Percentiles rank a stretch among this genome's conserved stretches.
Evolutionary conservation across 2,797 vertebrate species (phyloP).

Genomic region (Sciaenops ocellatus): DNA sequence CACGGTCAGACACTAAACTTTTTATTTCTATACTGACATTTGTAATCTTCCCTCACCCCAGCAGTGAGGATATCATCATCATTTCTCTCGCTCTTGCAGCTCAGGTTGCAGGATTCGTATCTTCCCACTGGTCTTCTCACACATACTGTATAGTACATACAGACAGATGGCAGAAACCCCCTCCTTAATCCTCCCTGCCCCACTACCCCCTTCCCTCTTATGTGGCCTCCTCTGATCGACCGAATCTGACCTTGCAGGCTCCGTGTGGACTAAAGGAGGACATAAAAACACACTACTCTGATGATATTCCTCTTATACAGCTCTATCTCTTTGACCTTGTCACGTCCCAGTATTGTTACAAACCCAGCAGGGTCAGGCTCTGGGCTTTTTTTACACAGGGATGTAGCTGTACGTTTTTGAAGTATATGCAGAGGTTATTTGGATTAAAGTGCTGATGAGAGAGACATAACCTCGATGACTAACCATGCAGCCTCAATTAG

Average conservation of each 20-base stretch:
- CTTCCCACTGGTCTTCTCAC: constrained; percentile 48
- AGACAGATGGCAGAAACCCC: constrained; percentile 67
- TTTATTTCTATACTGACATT: constrained; percentile 15
- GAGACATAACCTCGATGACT: constrained; percentile 15
- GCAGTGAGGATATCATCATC: constrained; percentile 29
- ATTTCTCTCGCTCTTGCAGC: constrained; percentile 26
- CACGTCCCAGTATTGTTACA: constrained; percentile 7
- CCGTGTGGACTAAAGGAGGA: constrained; percentile 23
- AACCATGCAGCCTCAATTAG: constrained; percentile 28
- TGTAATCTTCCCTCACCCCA: constrained; percentile 34
- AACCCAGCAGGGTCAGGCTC: constrained; percentile 4
- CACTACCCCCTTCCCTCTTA: constrained; percentile 22
- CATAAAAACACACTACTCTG: constrained; percentile 10
- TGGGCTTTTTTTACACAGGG: constrained; percentile 1
- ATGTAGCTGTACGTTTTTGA: background rate
- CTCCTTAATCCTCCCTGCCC: constrained; percentile 48
- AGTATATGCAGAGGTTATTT: constrained; percentile 5
- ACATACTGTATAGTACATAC: constrained; percentile 33
- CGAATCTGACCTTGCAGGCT: constrained; percentile 46
- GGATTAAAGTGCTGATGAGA: constrained; percentile 25
- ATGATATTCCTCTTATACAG: constrained; percentile 28
- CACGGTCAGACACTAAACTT: background rate
- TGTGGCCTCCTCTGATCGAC: constrained; percentile 45
- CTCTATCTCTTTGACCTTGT: constrained; percentile 43
- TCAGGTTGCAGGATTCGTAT: constrained; percentile 49